phyloP scores from a whole-genome alignment of 64 coral and sea anemone genomes.

The Actinia tenebrosa region DNA sequence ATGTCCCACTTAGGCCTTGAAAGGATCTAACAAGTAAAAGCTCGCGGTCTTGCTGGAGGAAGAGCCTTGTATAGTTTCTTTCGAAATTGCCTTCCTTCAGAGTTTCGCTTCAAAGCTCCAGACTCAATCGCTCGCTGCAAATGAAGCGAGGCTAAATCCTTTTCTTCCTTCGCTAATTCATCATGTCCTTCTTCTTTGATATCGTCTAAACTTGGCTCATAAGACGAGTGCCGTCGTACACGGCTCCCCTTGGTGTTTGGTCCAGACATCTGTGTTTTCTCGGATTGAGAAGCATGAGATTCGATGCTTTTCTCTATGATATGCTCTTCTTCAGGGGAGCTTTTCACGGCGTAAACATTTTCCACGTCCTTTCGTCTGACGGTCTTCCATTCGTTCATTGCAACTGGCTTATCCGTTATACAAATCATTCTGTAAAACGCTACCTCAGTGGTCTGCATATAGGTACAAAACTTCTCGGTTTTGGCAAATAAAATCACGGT shows the following conservation, averaged over 20 bases:
- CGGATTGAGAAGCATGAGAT: background rate
- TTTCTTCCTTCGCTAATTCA: background rate
- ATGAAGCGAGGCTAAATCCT: slow-evolving; percentile 47
- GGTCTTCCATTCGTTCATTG: slow-evolving; percentile 53
- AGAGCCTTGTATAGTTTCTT: slow-evolving; percentile 13
- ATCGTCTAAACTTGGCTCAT: slow-evolving; percentile 59
- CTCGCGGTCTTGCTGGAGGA: background rate
- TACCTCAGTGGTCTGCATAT: background rate
- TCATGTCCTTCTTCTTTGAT: slow-evolving; percentile 46
- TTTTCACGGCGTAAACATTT: slow-evolving; percentile 34
- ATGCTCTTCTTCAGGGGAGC: slow-evolving; percentile 40
- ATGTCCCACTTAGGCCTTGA: background rate
- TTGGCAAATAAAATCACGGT: background rate
- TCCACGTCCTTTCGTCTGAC: slow-evolving; percentile 37
- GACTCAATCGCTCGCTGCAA: slow-evolving; percentile 40
- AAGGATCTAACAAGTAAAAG: background rate
- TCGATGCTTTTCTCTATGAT: slow-evolving; percentile 60
- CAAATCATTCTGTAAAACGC: slow-evolving; percentile 33
- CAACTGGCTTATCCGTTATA: slow-evolving; percentile 44
- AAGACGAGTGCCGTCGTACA: slow-evolving; percentile 47
- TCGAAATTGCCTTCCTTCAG: slow-evolving; percentile 35
- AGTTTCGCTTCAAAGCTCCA: slow-evolving; percentile 11
- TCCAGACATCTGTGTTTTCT: slow-evolving; percentile 7
- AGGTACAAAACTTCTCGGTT: background rate
- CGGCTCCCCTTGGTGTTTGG: slow-evolving; percentile 6